Base-by-base conservation (phyloP, 2,888 invertebrate genomes). In the Nomada lathburiana region DNA sequence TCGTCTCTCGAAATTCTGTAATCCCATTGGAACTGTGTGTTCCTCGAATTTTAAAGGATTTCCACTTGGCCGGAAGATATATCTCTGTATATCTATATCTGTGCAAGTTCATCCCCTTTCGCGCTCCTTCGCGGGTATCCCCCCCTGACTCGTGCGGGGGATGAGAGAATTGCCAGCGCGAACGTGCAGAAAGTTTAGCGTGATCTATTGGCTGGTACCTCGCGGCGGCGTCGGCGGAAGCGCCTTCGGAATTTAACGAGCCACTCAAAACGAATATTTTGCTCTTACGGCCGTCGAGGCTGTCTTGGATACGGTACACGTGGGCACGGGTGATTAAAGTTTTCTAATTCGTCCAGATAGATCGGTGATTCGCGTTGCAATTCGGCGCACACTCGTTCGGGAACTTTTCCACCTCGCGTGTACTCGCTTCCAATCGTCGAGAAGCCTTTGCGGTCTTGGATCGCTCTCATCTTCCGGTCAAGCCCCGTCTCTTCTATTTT, bases 151-250 rank as follows among this genome's bases (percentile, higher is more conserved):
- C 82, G 55, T 29, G 67, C 60, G 26, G 76, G 74, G 75, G 36
- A 68, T 55, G 74, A 80, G 78, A 83, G 81, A 84, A 86, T 86
- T 82, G 85, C 88, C 59, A 60, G 80, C 75, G 78, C 77, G 81
- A 84, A 88, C 88, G 86, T 82, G 88, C 83, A 76, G 88, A 81
- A 88, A 88, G 86, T 88, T 88, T 84, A 79, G 78, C 68, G 88
- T 88, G 88, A 88, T 88, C 88, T 88, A 88, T 88, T 70, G 88
- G 81, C 73, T 53, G 86, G 88, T 87, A 87, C 88, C 87, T 86
- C 83, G 77, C 36, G 72, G n/a, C 77, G 80, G 71, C 59, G 83
- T 59, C 47, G 64, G 69, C 70, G 83, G 74, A 60, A 79, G 74
- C 86, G 42, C 76, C 74, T 77, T 62, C 59, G 83, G 85, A 87